Conservation (phyloP, 2,888 invertebrate species). For the Cantharis nigra region DNA sequence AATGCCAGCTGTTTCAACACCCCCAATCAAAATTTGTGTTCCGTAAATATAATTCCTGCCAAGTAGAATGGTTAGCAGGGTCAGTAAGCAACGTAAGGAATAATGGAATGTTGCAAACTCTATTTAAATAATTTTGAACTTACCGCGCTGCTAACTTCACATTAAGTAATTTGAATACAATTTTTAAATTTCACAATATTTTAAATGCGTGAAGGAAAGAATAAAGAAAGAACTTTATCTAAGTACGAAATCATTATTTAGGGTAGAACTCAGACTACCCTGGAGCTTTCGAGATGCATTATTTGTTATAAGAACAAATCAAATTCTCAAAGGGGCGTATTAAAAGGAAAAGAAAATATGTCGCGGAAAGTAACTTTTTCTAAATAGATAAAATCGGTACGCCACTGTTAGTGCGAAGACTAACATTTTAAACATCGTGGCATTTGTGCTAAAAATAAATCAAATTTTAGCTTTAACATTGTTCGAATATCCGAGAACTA, state of each 20-base stretch:
- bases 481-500: neutral
- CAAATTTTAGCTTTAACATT: neutral
- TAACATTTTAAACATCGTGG: neutral
- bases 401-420: neutral
- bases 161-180: neutral
- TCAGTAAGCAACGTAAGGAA: neutral
- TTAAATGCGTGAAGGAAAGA: neutral
- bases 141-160: neutral
- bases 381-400: neutral
- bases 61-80: neutral
- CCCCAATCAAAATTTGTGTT: slow-evolving; percentile 12
- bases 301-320: neutral
- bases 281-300: neutral
- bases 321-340: neutral
- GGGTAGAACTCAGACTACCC: neutral
- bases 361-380: neutral
- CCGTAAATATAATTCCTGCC: slow-evolving; percentile 6
- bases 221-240: neutral
- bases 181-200: neutral
- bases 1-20: slow-evolving; percentile 13
- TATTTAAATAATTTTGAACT: neutral
- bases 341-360: neutral
- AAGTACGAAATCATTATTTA: neutral
- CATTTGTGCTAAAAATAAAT: neutral
- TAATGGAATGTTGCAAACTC: neutral